Evolutionary conservation across 1,140 invertebrate species (phyloP).

Genomic region (Diachasma alloeum): DNA sequence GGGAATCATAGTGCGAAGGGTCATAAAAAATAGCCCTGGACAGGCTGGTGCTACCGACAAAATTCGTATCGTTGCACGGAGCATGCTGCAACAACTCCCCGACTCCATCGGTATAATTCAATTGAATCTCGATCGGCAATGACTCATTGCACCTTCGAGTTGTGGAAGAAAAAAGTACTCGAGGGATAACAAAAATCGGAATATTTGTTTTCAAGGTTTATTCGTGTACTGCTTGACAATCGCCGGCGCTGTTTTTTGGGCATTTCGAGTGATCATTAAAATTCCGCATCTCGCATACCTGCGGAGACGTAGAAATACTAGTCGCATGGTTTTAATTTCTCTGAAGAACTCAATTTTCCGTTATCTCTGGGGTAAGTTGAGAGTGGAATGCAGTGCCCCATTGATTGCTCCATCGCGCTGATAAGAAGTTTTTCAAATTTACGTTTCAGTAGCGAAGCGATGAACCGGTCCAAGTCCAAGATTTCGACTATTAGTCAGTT

Average conservation of each 20-base stretch:
- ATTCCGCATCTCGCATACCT: neutral
- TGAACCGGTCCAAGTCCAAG: too few relatives aligned
- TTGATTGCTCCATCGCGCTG: too few relatives aligned
- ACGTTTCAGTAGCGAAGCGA: too few relatives aligned
- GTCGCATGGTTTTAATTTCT: neutral
- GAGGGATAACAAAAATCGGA: neutral
- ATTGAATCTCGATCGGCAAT: neutral
- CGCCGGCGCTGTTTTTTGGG: neutral
- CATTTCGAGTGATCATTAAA: neutral
- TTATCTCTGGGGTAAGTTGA: too few relatives aligned
- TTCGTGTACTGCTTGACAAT: neutral
- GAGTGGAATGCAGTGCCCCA: too few relatives aligned
- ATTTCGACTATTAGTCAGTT: too few relatives aligned
- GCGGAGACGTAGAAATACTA: neutral
- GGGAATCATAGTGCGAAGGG: neutral
- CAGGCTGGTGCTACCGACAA: neutral
- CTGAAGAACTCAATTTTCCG: neutral
- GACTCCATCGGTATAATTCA: too few relatives aligned
- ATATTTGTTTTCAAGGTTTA: neutral
- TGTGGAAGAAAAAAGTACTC: neutral
- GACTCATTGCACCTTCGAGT: neutral
- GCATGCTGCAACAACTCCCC: too few relatives aligned
- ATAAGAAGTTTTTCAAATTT: too few relatives aligned
- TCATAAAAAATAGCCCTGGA: neutral
- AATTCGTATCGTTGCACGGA: neutral